Evolutionary conservation across 2,888 invertebrate species (phyloP).

Genomic region (Lithophane socia): DNA sequence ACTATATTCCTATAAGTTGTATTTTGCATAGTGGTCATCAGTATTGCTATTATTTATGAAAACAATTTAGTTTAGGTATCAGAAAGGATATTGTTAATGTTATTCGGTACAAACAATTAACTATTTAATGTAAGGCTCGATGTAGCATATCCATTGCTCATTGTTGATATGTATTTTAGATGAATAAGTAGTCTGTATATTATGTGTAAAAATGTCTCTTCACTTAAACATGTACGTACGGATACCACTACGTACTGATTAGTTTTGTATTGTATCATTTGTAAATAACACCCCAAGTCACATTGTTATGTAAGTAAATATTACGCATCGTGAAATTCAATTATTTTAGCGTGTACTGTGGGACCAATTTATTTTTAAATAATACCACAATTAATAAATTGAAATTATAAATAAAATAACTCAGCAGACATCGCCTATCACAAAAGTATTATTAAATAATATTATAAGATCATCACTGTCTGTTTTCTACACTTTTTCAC

Average conservation of each 20-base stretch:
- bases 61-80: slow-evolving; percentile 66
- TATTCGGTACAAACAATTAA: slow-evolving; percentile 76
- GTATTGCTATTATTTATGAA: slow-evolving; percentile 78
- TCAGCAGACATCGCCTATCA: slow-evolving; percentile 54
- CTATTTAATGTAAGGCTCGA: slow-evolving; percentile 61
- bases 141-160: slow-evolving; percentile 67
- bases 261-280: slow-evolving; percentile 63
- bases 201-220: slow-evolving; percentile 61
- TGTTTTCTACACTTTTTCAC: slow-evolving; percentile 38
- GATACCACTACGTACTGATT: slow-evolving; percentile 54
- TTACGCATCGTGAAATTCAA: slow-evolving; percentile 46
- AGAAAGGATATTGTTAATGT: slow-evolving; percentile 67
- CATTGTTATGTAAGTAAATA: slow-evolving; percentile 57
- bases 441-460: slow-evolving; percentile 57
- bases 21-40: slow-evolving; percentile 72
- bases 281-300: slow-evolving; percentile 63
- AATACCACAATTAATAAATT: slow-evolving; percentile 32
- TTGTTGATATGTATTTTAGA: slow-evolving; percentile 64
- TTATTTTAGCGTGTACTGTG: slow-evolving; percentile 51
- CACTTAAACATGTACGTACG: slow-evolving; percentile 51
- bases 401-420: slow-evolving; percentile 31
- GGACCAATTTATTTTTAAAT: slow-evolving; percentile 65
- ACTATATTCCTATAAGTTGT: slow-evolving; percentile 61
- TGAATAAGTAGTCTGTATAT: slow-evolving; percentile 68
- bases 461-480: slow-evolving; percentile 45